These are phyloP conservation scores for Drosophila formosana DNA, from an alignment of 2,888 invertebrate species.

Conservation along the genomic window DNA sequence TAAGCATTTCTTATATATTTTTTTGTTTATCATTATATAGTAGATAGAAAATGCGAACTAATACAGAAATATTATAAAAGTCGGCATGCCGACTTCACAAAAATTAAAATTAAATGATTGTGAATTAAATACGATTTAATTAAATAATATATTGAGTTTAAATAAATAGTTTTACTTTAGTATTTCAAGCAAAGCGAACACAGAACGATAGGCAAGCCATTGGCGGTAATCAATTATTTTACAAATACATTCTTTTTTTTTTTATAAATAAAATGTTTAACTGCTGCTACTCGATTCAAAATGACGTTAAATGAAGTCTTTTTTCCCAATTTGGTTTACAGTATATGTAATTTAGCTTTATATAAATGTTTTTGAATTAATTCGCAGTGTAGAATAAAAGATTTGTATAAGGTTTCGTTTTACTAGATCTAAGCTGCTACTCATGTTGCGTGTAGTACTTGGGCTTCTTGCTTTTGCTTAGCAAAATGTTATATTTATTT, in stretches of 20 bases:
- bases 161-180: conserved; percentile 10
- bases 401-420: conserved; percentile 38
- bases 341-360: conserved; percentile 53
- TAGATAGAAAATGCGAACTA: conserved; percentile 73
- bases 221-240: conserved; percentile 44
- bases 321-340: conserved; percentile 26
- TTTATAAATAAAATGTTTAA: too few species aligned
- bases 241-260: conserved; percentile 22
- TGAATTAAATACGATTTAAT: conserved; percentile 23
- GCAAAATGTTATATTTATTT: conserved; percentile 41
- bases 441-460: conserved; percentile 17
- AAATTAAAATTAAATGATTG: conserved; percentile 55
- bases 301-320: not conserved
- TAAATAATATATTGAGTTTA: conserved; percentile 35
- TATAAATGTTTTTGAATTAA: conserved; percentile 62
- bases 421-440: conserved; percentile 29
- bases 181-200: conserved; percentile 47
- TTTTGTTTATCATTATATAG: conserved; percentile 69
- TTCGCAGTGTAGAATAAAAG: conserved; percentile 45
- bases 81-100: conserved; percentile 20
- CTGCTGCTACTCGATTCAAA: too few species aligned
- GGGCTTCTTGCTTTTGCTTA: conserved; percentile 45
- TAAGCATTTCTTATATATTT: conserved; percentile 70
- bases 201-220: conserved; percentile 47
- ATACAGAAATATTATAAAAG: conserved; percentile 47